phyloP scores from a whole-genome alignment of 2,888 invertebrate genomes.

The Ophion obscuratus region DNA sequence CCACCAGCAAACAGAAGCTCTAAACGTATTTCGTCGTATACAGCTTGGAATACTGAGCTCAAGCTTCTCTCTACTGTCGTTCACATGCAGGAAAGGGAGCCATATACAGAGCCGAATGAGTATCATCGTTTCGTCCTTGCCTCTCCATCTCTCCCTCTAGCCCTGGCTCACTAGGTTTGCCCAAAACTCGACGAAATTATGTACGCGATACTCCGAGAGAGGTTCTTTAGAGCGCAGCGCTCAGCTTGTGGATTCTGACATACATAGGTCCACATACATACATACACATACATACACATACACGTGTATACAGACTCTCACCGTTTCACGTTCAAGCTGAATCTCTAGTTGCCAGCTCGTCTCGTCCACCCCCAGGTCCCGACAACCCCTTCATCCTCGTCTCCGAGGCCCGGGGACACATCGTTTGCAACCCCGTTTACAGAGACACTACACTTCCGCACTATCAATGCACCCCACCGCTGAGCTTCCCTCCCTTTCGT shows the following conservation, averaged over 20 bases:
- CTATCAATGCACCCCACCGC: constrained; percentile 33
- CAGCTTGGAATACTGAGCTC: constrained; percentile 48
- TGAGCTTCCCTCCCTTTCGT: constrained; percentile 6
- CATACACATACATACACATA: neutral
- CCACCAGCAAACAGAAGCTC: constrained; percentile 63
- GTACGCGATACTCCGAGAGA: constrained; percentile 62
- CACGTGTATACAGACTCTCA: neutral
- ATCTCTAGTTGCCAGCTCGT: constrained; percentile 7
- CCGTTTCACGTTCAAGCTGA: constrained; percentile 38
- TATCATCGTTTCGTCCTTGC: constrained; percentile 21
- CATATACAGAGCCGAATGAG: constrained; percentile 24
- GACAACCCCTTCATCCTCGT: constrained; percentile 29
- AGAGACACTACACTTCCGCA: constrained; percentile 48
- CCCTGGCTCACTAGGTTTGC: constrained; percentile 49
- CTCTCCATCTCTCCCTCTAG: constrained; percentile 20
- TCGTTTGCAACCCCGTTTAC: constrained; percentile 64
- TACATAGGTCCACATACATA: neutral
- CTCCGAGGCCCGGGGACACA: constrained; percentile 57
- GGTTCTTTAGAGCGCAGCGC: constrained; percentile 30
- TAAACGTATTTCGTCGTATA: constrained; percentile 67
- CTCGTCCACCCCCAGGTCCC: constrained; percentile 4
- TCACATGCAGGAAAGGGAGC: constrained; percentile 28
- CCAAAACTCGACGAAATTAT: constrained; percentile 66
- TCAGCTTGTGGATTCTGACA: constrained; percentile 21
- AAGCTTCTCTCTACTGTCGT: constrained; percentile 40